A percentile compares a stretch with the other conserved stretches of the same genome.
Conservation (phyloP, 23 tunicate genomes). For the Ascidia mentula region DNA sequence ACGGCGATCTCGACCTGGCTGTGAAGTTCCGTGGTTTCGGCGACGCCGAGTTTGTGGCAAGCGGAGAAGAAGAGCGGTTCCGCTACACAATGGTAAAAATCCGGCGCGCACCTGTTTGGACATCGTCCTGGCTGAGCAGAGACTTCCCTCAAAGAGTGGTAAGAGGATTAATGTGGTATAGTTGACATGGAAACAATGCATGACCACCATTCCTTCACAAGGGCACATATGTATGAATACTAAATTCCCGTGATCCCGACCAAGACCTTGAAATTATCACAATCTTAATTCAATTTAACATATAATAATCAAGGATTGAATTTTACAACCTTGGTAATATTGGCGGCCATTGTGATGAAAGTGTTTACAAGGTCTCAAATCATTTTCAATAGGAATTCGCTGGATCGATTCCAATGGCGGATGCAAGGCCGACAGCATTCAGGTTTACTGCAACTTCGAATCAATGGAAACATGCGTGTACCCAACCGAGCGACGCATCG, state of each 20-base stretch:
- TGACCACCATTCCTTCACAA: too few relatives aligned
- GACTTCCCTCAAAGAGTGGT: conserved; percentile 67
- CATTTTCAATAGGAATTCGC: conserved; percentile 67
- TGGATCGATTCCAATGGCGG: conserved; percentile 99
- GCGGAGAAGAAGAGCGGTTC: conserved; percentile 31
- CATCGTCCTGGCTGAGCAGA: conserved; percentile 68
- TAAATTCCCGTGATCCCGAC: too few relatives aligned
- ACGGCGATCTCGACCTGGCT: conserved; percentile 48
- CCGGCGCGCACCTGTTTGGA: conserved; percentile 93
- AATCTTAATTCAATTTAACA: too few relatives aligned
- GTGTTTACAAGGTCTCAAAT: too few relatives aligned
- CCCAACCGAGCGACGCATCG: conserved; percentile 64
- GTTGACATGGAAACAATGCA: too few relatives aligned
- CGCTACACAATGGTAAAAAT: conserved; percentile 58
- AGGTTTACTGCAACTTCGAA: conserved; percentile 92
- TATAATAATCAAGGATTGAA: too few relatives aligned
- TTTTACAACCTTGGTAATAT: too few relatives aligned
- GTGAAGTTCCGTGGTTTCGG: conserved; percentile 81
- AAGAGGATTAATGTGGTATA: too few relatives aligned
- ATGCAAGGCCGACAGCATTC: conserved; percentile 86
- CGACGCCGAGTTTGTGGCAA: conserved; percentile 51
- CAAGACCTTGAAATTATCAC: too few relatives aligned
- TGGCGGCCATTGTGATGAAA: too few relatives aligned
- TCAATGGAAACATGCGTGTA: conserved; percentile 89
- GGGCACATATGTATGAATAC: too few relatives aligned